phyloP scores from a whole-genome alignment of 2,113 vertebrate genomes.

The Zapus hudsonius region DNA sequence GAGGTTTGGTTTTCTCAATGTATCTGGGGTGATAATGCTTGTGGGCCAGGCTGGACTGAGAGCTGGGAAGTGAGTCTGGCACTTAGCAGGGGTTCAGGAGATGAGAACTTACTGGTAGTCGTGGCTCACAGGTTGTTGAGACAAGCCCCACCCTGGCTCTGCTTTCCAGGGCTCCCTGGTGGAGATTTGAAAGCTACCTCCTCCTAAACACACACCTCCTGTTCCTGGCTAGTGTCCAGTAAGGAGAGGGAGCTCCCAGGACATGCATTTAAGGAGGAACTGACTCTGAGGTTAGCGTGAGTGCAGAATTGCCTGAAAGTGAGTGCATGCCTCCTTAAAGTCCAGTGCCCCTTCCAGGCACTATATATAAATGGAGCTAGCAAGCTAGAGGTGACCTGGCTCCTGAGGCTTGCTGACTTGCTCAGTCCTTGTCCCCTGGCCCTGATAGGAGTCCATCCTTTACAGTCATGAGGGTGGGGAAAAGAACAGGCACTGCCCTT shows the following conservation, averaged over 20 bases:
- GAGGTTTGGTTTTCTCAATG: background rate
- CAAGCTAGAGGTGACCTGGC: no score
- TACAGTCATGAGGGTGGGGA: background rate
- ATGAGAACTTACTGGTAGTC: background rate
- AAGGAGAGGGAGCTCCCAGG: background rate
- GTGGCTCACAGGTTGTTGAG: background rate
- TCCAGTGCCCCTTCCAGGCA: no score
- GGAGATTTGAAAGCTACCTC: background rate
- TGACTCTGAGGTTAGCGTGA: rapidly evolving
- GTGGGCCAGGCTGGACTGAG: background rate
- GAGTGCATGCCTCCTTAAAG: background rate
- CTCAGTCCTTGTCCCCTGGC: background rate
- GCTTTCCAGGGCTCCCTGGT: rapidly evolving
- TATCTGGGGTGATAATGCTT: no score
- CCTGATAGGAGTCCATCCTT: background rate
- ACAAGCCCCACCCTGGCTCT: background rate
- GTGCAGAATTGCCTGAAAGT: background rate
- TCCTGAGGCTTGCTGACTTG: background rate
- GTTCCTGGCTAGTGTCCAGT: background rate
- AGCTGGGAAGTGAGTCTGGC: background rate
- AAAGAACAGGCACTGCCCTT: background rate
- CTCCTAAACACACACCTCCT: background rate
- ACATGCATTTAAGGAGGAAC: background rate
- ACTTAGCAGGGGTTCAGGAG: background rate
- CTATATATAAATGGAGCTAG: background rate